Evolutionary conservation across 2,797 vertebrate species (phyloP), one percentile per base, ranked within the genome.

Genomic region (Leptodactylus fallax): DNA sequence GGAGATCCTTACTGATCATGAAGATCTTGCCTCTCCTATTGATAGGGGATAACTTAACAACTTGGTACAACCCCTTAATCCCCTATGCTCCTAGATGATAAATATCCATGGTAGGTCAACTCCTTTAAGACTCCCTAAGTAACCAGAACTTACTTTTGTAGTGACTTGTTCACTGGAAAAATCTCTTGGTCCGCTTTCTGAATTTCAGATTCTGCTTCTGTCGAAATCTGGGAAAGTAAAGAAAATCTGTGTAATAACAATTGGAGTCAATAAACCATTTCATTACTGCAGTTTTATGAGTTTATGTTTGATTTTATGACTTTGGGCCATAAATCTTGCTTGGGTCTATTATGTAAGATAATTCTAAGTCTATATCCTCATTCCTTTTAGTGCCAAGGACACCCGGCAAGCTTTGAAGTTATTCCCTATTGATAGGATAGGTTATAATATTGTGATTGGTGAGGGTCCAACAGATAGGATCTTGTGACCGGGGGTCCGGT

Each of bases 61-160:
- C 36, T 36, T 36, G 36, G 36, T 36, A 1, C 36, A 36, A 36
- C 36, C 36, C 36, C 36, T 36, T 36, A 36, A 36, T 36, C 2
- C 36, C 36, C 36, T 36, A 36, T 36, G 36, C 36, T 36, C 36
- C 2, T 36, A 36, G 36, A 36, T 36, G 36, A 36, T 36, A 36
- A 36, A 36, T 36, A n/a, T n/a, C n/a, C n/a, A n/a, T n/a, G n/a
- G n/a, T n/a, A 36, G 36, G 4, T 36, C 36, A 36, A 36, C 36
- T 4, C 36, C 36, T 36, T 36, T 36, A 36, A 36, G 36, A 4
- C 36, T 36, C 36, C 4, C 27, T 3, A 81, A 85, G 10, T 61
- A 87, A 63, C 84, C 6, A 84, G 76, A 79, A 92, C 92, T 92
- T 93, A 96, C 96, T 95, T 96, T 88, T 93, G 92, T 91, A 96